Percentiles rank a stretch among this genome's conserved stretches.
These are phyloP conservation scores for Sarotherodon lohbergeri DNA, from an alignment of 2,113 vertebrate species.

Conservation along the genomic window DNA sequence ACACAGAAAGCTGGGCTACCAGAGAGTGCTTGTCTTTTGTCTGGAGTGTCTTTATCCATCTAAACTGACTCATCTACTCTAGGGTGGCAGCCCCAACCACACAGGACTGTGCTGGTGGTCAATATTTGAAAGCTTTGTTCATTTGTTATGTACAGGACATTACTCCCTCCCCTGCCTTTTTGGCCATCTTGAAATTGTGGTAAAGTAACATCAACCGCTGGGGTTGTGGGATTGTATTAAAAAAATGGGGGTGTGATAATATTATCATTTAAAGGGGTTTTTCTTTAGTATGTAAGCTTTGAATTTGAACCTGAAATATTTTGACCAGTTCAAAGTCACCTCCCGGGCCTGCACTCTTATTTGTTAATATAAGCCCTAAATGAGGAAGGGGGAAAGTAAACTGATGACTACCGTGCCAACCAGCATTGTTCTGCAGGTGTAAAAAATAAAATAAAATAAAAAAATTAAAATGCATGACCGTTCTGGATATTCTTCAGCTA, in stretches of 20 bases:
- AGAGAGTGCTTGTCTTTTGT: conserved; percentile 38
- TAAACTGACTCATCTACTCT: conserved; percentile 40
- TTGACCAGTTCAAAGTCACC: background rate
- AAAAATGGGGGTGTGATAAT: background rate
- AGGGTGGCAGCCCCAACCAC: conserved; percentile 9
- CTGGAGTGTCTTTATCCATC: conserved; percentile 37
- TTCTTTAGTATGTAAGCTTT: background rate
- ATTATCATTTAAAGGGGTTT: background rate
- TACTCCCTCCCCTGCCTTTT: background rate
- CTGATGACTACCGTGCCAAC: background rate
- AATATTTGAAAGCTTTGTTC: conserved; percentile 55
- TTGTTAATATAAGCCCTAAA: background rate
- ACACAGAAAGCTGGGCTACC: background rate
- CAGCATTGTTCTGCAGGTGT: background rate
- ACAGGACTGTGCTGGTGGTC: conserved; percentile 23
- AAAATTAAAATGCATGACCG: background rate
- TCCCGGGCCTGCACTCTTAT: background rate
- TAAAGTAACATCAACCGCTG: background rate
- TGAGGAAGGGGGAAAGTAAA: background rate
- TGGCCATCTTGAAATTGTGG: background rate
- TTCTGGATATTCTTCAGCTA: background rate
- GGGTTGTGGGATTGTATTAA: background rate
- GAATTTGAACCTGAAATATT: background rate
- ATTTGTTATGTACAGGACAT: conserved; percentile 42
- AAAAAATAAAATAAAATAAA: background rate